Conservation (phyloP, 2,888 invertebrate genomes). For the Cartodere bifasciata region DNA sequence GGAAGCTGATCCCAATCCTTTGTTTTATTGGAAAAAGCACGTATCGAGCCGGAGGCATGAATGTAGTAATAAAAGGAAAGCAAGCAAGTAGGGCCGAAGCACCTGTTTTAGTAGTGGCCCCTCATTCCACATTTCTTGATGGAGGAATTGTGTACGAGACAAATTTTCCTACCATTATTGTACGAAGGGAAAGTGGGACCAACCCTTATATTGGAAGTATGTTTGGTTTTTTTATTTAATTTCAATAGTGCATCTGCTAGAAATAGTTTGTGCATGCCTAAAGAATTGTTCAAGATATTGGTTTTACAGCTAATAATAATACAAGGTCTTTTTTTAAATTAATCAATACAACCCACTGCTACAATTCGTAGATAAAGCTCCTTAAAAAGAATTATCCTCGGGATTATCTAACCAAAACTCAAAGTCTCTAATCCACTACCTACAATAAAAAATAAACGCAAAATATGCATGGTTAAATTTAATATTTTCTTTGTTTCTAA, state of each 20-base stretch:
- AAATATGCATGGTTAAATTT: too few species aligned
- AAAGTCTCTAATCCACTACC: too few species aligned
- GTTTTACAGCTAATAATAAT: constrained; percentile 1
- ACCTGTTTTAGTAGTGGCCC: constrained; percentile 74
- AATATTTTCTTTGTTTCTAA: too few species aligned
- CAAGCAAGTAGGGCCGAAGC: constrained; percentile 67
- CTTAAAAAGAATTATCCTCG: too few species aligned
- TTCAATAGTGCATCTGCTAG: too few species aligned
- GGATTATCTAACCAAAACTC: too few species aligned
- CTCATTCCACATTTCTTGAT: constrained; percentile 83
- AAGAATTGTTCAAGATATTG: too few species aligned
- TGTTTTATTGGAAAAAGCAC: constrained; percentile 62
- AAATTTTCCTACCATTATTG: constrained; percentile 73
- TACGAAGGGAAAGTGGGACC: constrained; percentile 63
- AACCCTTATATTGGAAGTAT: constrained; percentile 83
- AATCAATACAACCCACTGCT: not conserved
- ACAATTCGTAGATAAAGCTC: too few species aligned
- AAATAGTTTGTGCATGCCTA: too few species aligned
- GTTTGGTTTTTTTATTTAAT: too few species aligned
- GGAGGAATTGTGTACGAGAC: constrained; percentile 74
- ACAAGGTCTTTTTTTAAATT: not conserved
- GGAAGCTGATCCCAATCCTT: constrained; percentile 50
- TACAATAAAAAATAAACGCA: too few species aligned
- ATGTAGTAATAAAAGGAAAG: constrained; percentile 61
- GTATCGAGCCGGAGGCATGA: constrained; percentile 66